Percentiles rank a stretch among this genome's conserved stretches.
Conservation (phyloP, 2,113 vertebrate species). For the Parotia lawesii region DNA sequence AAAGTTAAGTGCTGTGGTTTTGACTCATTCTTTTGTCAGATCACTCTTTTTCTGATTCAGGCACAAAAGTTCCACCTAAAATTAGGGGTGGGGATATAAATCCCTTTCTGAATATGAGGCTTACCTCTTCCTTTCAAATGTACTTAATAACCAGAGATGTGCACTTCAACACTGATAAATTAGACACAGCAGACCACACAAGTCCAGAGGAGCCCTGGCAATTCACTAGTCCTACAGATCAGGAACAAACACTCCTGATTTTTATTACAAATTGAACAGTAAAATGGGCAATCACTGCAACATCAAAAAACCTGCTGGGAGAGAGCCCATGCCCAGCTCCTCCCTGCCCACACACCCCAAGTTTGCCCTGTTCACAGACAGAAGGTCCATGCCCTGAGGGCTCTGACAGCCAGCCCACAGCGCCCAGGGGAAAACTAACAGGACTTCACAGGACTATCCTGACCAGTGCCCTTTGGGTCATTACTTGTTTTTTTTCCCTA, state of each 20-base stretch:
- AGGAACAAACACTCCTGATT: background rate
- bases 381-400: background rate
- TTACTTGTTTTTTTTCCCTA: rapidly evolving
- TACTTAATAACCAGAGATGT: background rate
- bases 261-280: background rate
- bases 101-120: background rate
- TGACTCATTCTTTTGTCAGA: background rate
- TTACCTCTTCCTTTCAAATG: background rate
- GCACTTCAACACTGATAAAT: background rate
- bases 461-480: background rate
- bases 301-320: background rate
- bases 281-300: background rate
- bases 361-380: background rate
- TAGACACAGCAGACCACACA: background rate
- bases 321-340: background rate
- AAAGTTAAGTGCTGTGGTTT: background rate
- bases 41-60: background rate
- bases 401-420: background rate
- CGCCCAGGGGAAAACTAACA: rapidly evolving
- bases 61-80: background rate
- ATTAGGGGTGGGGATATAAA: background rate
- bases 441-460: background rate
- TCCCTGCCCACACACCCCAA: background rate
- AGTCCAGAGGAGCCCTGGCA: background rate
- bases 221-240: background rate